Percentiles rank a stretch among this genome's conserved stretches.
These are phyloP conservation scores for Channa striata DNA, from an alignment of 2,797 vertebrate genomes.

Conservation along the genomic window DNA sequence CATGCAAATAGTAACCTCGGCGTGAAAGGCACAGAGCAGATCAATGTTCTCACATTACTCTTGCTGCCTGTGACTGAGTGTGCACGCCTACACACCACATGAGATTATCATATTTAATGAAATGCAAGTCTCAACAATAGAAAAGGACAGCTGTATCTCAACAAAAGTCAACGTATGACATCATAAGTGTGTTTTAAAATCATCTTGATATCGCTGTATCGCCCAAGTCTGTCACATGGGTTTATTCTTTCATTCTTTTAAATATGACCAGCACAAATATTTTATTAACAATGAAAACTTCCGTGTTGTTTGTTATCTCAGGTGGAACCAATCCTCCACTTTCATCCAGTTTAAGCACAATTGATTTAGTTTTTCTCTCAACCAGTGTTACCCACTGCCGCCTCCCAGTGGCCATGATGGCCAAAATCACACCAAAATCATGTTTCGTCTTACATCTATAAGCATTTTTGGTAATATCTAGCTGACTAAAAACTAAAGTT, in stretches of 20 bases:
- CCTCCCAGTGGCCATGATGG: constrained; percentile 76
- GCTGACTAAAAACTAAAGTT: no score
- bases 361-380: constrained; percentile 71
- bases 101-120: constrained; percentile 64
- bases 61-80: constrained; percentile 71
- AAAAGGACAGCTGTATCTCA: constrained; percentile 61
- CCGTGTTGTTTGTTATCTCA: neutral
- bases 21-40: constrained; percentile 69
- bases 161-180: constrained; percentile 45
- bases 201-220: constrained; percentile 17
- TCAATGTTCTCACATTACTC: constrained; percentile 82
- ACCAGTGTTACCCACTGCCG: constrained; percentile 76
- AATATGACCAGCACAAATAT: neutral
- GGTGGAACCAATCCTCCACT: neutral
- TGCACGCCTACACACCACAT: constrained; percentile 61
- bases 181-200: constrained; percentile 21
- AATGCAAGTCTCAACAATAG: constrained; percentile 67
- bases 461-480: no score
- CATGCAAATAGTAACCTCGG: constrained; percentile 82
- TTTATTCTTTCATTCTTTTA: neutral
- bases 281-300: constrained; percentile 2
- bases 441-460: constrained; percentile 1
- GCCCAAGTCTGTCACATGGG: neutral
- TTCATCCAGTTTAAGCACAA: constrained; percentile 39
- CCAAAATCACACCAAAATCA: constrained; percentile 66